A percentile compares a stretch with the other conserved stretches of the same genome.
Conservation (phyloP, 2,888 invertebrate genomes). For the Copidosoma aretas region DNA sequence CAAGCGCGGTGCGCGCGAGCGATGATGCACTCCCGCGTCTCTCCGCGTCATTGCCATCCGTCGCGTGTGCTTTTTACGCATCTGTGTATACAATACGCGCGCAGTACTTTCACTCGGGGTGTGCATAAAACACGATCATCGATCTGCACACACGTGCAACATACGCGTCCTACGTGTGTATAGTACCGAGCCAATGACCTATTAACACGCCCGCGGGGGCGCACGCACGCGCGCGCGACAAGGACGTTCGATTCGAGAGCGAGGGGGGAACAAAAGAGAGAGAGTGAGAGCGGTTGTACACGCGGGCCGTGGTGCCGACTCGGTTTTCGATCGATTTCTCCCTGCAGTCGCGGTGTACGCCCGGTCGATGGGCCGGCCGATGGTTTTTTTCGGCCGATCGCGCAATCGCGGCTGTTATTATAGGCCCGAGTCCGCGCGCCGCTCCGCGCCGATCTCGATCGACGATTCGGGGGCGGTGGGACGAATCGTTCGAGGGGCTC, state of each 20-base stretch:
- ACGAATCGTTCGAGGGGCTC: no score
- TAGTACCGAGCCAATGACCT: conserved; percentile 57
- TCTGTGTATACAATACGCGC: conserved; percentile 5
- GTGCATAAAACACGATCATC: background rate
- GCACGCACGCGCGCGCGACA: conserved; percentile 6
- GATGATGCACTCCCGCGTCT: no score
- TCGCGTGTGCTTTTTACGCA: background rate
- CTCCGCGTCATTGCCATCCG: background rate
- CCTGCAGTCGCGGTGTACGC: no score
- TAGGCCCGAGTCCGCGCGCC: conserved; percentile 15
- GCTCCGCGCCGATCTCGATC: no score
- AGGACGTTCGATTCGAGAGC: conserved; percentile 28
- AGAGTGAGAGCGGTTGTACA: no score
- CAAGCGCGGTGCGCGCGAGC: no score
- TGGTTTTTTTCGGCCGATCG: background rate
- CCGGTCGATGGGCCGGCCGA: background rate
- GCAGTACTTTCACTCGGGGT: conserved; percentile 26
- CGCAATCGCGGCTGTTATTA: conserved; percentile 7
- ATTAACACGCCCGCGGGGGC: conserved; percentile 49
- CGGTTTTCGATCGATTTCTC: no score
- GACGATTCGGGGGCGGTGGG: no score
- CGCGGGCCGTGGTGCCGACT: no score
- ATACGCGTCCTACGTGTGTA: no score
- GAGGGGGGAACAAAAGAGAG: background rate
- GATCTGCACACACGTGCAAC: background rate